These are phyloP conservation scores for Heliconius hewitsoni DNA, from an alignment of 1,140 invertebrate genomes.

Conservation along the genomic window DNA sequence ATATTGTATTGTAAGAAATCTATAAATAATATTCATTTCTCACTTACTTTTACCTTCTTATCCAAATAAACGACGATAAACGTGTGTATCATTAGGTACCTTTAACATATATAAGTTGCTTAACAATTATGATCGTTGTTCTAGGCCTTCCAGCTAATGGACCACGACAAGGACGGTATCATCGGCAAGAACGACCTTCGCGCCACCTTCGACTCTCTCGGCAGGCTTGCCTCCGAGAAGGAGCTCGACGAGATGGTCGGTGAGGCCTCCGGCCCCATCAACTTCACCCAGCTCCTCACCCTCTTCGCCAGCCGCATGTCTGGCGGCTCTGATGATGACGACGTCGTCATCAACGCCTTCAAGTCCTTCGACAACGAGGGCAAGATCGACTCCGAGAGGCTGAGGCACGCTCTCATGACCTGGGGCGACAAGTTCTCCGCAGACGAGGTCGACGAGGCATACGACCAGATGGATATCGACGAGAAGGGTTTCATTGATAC, in stretches of 20 bases:
- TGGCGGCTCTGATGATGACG: slow-evolving; percentile 93
- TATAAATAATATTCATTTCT: too few species aligned
- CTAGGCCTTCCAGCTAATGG: slow-evolving; percentile 98
- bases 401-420: slow-evolving; percentile 96
- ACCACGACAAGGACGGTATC: slow-evolving; percentile 98
- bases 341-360: slow-evolving; percentile 96
- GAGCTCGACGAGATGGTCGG: slow-evolving; percentile 95
- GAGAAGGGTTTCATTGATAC: slow-evolving; percentile 96
- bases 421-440: slow-evolving; percentile 98
- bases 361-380: slow-evolving; percentile 96
- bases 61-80: too few species aligned
- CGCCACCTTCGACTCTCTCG: slow-evolving; percentile 96
- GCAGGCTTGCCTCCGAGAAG: slow-evolving; percentile 93
- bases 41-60: too few species aligned
- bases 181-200: slow-evolving; percentile 97
- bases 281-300: slow-evolving; percentile 96
- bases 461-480: slow-evolving; percentile 97
- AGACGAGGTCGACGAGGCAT: slow-evolving; percentile 96
- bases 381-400: slow-evolving; percentile 93
- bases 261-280: slow-evolving; percentile 95
- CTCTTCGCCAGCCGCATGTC: slow-evolving; percentile 95
- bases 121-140: slow-evolving; percentile 27
- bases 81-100: neutral
- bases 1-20: too few species aligned
- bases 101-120: neutral